phyloP scores from a whole-genome alignment of 2,113 vertebrate genomes.

The Myotis yumanensis region DNA sequence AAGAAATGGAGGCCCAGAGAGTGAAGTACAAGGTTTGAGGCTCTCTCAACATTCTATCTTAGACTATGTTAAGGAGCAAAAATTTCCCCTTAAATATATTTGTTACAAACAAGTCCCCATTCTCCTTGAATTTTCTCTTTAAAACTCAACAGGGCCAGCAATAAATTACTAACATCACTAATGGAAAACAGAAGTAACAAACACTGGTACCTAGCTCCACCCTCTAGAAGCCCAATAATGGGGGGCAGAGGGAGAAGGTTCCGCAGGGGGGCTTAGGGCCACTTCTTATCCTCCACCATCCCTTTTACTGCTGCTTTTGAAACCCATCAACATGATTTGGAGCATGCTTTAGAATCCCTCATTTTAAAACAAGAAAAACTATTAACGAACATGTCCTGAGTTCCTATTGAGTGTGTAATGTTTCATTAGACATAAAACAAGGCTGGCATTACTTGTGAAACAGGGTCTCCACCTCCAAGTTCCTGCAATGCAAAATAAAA shows the following conservation, averaged over 20 bases:
- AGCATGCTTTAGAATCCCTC: not conserved
- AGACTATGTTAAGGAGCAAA: not conserved
- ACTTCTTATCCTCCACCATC: not conserved
- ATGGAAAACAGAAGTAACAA: not conserved
- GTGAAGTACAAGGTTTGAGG: not conserved
- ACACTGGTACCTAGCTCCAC: not conserved
- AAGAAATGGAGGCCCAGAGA: not conserved
- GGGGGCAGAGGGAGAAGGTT: not conserved
- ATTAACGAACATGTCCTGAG: not conserved
- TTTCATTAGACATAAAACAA: not conserved
- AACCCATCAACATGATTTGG: not conserved
- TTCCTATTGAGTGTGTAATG: not conserved
- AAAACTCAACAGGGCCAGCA: not conserved
- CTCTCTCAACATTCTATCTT: not conserved
- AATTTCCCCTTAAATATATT: not conserved
- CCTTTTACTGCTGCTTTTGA: not conserved
- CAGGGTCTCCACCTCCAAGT: not conserved
- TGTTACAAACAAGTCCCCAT: not conserved
- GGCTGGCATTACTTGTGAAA: not conserved
- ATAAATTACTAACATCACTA: not conserved
- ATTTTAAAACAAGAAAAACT: conserved; percentile 24
- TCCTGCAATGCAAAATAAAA: not conserved
- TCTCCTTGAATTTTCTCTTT: not conserved
- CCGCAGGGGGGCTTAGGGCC: too few species aligned
- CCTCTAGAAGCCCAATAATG: not conserved